These are phyloP conservation scores for Caenorhabditis panamensis DNA, from an alignment of 2,888 invertebrate genomes.

Conservation along the genomic window DNA sequence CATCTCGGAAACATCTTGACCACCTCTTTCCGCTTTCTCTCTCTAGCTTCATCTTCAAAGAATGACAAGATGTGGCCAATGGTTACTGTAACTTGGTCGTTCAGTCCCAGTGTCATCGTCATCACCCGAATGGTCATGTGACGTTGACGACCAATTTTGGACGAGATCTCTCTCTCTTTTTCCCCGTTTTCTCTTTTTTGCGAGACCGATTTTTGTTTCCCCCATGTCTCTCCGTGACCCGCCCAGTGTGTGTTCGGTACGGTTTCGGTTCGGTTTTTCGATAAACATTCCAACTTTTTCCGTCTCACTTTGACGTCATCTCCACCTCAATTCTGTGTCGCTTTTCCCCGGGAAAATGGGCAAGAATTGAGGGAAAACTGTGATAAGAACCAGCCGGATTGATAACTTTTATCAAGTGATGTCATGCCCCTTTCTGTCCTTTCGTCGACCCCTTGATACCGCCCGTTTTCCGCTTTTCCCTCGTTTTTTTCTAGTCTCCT, in stretches of 20 bases:
- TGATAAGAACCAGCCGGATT: neutral
- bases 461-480: conserved; percentile 6
- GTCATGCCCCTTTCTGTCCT: conserved; percentile 34
- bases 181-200: conserved; percentile 22
- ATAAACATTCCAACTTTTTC: too few species aligned
- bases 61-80: too few species aligned
- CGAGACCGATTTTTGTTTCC: conserved; percentile 9
- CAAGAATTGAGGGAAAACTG: too few species aligned
- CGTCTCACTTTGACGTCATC: conserved; percentile 43
- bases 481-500: conserved; percentile 14
- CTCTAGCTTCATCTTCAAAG: conserved; percentile 9
- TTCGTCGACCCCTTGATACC: conserved; percentile 2
- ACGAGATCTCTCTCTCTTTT: conserved; percentile 29
- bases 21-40: neutral
- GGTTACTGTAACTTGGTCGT: conserved; percentile 33
- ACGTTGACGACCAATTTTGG: conserved; percentile 12
- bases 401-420: conserved; percentile 49
- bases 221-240: conserved; percentile 25
- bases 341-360: conserved; percentile 16
- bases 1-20: conserved; percentile 7
- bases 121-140: conserved; percentile 30
- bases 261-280: neutral
- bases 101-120: conserved; percentile 13
- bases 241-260: conserved; percentile 5
- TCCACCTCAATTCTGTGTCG: conserved; percentile 17